Conservation (phyloP, 1,140 invertebrate species). For the Listronotus bonariensis region DNA sequence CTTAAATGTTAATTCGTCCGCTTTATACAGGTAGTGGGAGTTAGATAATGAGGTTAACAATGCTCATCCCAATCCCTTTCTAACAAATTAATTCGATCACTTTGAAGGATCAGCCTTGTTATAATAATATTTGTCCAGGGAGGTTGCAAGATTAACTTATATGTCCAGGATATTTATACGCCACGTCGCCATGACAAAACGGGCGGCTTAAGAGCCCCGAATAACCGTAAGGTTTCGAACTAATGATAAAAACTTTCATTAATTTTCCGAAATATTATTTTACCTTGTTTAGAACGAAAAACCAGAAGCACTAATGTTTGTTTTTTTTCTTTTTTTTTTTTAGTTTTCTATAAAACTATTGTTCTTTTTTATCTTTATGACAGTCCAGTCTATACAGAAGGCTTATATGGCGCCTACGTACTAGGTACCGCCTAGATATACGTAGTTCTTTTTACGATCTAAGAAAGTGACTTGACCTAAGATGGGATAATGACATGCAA, state of each 20-base stretch:
- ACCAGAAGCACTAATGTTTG: too few species aligned
- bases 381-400: too few species aligned
- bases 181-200: constrained; percentile 32
- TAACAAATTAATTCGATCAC: constrained; percentile 33
- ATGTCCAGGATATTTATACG: constrained; percentile 37
- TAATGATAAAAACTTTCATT: constrained; percentile 4
- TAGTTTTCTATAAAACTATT: too few species aligned
- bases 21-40: constrained; percentile 2
- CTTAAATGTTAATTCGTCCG: too few species aligned
- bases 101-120: constrained; percentile 39
- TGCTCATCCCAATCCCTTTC: constrained; percentile 16
- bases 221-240: constrained; percentile 9
- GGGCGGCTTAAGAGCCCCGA: constrained; percentile 22
- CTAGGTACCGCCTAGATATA: too few species aligned
- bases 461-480: too few species aligned
- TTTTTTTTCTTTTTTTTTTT: too few species aligned
- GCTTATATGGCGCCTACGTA: too few species aligned
- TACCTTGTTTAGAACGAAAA: too few species aligned
- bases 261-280: constrained; percentile 14
- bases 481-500: too few species aligned
- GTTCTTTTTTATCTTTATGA: too few species aligned
- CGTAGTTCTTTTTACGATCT: too few species aligned
- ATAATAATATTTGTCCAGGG: constrained; percentile 36
- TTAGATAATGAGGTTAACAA: constrained; percentile 28
- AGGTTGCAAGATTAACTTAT: constrained; percentile 37